Conservation (phyloP, 1,140 invertebrate genomes). For the Neodiprion lecontei region DNA sequence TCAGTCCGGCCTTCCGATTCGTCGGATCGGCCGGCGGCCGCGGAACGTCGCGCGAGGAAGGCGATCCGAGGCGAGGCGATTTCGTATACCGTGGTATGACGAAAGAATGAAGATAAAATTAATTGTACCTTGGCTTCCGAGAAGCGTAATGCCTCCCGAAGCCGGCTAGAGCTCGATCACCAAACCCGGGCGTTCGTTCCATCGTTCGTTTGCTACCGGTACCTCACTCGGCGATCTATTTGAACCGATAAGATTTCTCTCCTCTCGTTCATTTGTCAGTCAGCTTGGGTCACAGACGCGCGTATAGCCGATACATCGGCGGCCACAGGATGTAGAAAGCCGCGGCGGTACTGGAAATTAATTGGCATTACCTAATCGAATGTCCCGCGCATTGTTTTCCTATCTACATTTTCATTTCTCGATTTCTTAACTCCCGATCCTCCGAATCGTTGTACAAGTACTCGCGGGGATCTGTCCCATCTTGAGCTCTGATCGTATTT, state of each 20-base stretch:
- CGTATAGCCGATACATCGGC: not conserved
- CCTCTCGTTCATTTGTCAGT: not conserved
- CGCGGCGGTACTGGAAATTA: not conserved
- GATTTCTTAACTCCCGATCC: too few species aligned
- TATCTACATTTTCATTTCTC: too few species aligned
- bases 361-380: not conserved
- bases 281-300: not conserved
- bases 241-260: conserved; percentile 1
- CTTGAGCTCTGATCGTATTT: too few species aligned
- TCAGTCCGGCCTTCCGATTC: not conserved
- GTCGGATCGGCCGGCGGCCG: not conserved
- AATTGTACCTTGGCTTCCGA: conserved; percentile 3
- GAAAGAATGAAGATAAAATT: conserved; percentile 12
- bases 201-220: not conserved
- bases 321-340: not conserved
- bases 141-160: not conserved
- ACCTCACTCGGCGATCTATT: not conserved
- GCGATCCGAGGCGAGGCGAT: too few species aligned
- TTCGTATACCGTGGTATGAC: not conserved
- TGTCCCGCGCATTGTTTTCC: too few species aligned
- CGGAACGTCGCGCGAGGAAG: too few species aligned
- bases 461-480: too few species aligned
- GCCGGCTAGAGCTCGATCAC: not conserved
- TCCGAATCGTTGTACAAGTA: too few species aligned
- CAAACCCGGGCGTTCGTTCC: too few species aligned